Base-by-base conservation (phyloP, 2,797 vertebrate species). In the Euphonia xanthogaster region DNA sequence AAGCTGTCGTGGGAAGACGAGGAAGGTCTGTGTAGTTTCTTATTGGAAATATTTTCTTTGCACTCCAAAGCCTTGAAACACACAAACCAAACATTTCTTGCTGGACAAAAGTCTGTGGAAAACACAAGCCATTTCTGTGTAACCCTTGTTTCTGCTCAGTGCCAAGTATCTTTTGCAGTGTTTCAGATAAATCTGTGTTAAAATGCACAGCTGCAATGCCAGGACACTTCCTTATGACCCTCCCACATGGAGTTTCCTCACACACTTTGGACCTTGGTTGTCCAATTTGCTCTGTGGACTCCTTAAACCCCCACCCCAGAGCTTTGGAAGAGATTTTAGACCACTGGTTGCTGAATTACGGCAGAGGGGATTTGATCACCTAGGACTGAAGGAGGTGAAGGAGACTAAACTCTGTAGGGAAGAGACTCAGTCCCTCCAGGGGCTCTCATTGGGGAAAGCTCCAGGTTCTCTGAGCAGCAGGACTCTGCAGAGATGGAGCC, bases 1-100 rank as follows among this genome's bases (percentile, higher is more conserved):
- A 82, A 50, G 82, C 78, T 94, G 93, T 91, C 65, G 50, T 96
- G 95, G 94, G 95, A 96, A 95, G 91, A 80, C 85, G 74, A 93
- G 50, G 48, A 94, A 94, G 81, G 72, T 88, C 91, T 94, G 76
- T n/a, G 73, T 77, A 65, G 28, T 86, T 86, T 87, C 63, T 91
- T 73, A 27, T 14, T 94, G 78, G 87, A 90, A 90, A 77, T 90
- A 77, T 86, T 96, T 97, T 80, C 67, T 80, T 97, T 77, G 78
- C 53, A 12, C 75, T 91, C 61, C 54, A 87, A 93, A 93, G 89
- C 79, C 73, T 93, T 83, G 72, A 95, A 94, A 72, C 11, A 30
- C 67, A 82, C n/a, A 86, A 93, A 66, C 18, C 76, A 95, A 96
- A 94, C 25, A 79, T 94, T 94, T 86, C 62, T 90, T 45, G 44